Percentiles rank a stretch among this genome's conserved stretches.
These are phyloP conservation scores for Lacerta bilineata DNA, from an alignment of 2,797 vertebrate species.

Conservation along the genomic window DNA sequence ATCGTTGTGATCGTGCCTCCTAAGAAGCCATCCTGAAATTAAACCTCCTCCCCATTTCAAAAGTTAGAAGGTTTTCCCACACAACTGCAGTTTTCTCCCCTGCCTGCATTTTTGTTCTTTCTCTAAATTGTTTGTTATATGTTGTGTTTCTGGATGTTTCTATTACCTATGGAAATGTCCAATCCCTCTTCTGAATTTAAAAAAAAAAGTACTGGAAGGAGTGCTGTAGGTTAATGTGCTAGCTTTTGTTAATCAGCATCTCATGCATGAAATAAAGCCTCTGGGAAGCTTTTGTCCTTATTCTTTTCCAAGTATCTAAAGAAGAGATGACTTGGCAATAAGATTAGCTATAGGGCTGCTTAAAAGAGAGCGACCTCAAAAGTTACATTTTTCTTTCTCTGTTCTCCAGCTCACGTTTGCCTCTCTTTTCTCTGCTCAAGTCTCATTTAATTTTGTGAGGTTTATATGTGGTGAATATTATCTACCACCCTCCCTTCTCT, in stretches of 20 bases:
- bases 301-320: conserved; percentile 36
- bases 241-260: not conserved
- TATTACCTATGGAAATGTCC: conserved; percentile 14
- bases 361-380: conserved; percentile 32
- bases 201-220: conserved; percentile 17
- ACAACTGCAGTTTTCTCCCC: not conserved
- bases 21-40: not conserved
- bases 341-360: conserved; percentile 40
- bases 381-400: conserved; percentile 20
- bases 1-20: not conserved
- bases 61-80: not conserved
- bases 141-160: conserved; percentile 14
- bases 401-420: not conserved
- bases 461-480: not conserved
- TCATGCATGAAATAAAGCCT: not conserved
- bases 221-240: not conserved
- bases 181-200: conserved; percentile 13
- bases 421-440: not conserved
- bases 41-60: not conserved
- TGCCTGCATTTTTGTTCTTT: not conserved
- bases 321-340: conserved; percentile 47
- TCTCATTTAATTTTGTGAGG: conserved; percentile 3
- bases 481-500: not conserved
- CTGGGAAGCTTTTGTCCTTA: conserved; percentile 14
- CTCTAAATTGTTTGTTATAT: conserved; percentile 6